Conservation (phyloP, 2,888 invertebrate species). For the Adelognathus sp. region DNA sequence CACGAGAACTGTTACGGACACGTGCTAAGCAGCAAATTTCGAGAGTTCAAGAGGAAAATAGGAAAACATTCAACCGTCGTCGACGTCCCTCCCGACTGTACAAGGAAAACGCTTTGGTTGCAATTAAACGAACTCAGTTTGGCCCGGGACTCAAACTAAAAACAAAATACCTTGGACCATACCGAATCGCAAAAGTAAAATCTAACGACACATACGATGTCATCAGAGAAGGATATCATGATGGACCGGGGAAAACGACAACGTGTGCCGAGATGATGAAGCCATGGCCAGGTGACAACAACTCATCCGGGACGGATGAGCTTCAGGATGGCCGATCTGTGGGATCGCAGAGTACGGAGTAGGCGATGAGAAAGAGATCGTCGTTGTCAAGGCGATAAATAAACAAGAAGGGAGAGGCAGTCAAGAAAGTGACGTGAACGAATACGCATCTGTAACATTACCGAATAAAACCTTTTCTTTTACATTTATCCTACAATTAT, state of each 20-base stretch:
- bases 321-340: too few relatives aligned
- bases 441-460: too few relatives aligned
- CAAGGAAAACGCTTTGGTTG: slow-evolving; percentile 6
- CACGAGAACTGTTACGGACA: slow-evolving; percentile 42
- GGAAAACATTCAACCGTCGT: not conserved
- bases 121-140: slow-evolving; percentile 17
- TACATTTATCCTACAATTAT: too few relatives aligned
- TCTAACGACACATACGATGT: slow-evolving; percentile 40
- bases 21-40: slow-evolving; percentile 49
- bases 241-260: slow-evolving; percentile 30
- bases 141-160: slow-evolving; percentile 7
- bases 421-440: too few relatives aligned
- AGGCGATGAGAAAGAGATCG: too few relatives aligned
- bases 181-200: slow-evolving; percentile 3
- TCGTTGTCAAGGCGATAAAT: too few relatives aligned
- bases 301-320: too few relatives aligned
- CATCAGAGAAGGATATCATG: slow-evolving; percentile 31
- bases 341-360: too few relatives aligned
- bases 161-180: slow-evolving; percentile 12
- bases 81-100: not conserved
- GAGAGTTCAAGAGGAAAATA: slow-evolving; percentile 46
- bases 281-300: too few relatives aligned
- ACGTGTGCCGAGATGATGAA: slow-evolving; percentile 44
- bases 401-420: too few relatives aligned
- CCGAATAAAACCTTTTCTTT: too few relatives aligned